phyloP scores from a whole-genome alignment of 1,140 invertebrate genomes.

The Megathymus violae region DNA sequence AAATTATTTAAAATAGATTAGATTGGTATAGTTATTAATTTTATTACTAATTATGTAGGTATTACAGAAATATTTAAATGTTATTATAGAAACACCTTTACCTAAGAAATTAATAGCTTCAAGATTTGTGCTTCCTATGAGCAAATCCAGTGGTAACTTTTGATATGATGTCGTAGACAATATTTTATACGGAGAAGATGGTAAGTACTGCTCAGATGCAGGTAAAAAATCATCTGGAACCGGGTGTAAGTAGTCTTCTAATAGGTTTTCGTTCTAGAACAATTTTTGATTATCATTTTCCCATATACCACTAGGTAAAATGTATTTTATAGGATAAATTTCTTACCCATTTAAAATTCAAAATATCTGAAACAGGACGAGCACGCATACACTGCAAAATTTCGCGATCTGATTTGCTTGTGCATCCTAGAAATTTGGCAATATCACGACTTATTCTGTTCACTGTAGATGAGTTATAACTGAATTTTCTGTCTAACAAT shows the following conservation, averaged over 20 bases:
- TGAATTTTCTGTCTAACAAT: constrained; percentile 52
- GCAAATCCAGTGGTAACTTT: constrained; percentile 76
- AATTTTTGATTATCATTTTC: background rate
- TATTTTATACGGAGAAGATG: constrained; percentile 74
- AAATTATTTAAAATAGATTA: too few relatives aligned
- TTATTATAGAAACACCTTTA: constrained; percentile 23
- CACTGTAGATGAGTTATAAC: constrained; percentile 40
- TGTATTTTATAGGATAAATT: constrained; percentile 3
- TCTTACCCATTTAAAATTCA: constrained; percentile 84
- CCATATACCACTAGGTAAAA: too few relatives aligned
- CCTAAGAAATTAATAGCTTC: constrained; percentile 85
- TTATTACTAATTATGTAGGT: too few relatives aligned
- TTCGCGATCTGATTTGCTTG: constrained; percentile 50
- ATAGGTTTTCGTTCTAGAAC: constrained; percentile 1
- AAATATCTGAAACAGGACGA: constrained; percentile 85
- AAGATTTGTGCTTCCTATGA: constrained; percentile 85
- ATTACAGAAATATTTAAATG: too few relatives aligned
- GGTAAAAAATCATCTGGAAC: constrained; percentile 85
- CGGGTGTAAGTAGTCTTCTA: constrained; percentile 77
- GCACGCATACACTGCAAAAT: constrained; percentile 86
- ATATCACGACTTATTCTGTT: constrained; percentile 54
- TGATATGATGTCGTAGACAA: constrained; percentile 74
- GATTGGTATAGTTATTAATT: too few relatives aligned
- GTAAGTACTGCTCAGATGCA: constrained; percentile 84
- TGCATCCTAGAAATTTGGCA: constrained; percentile 55